These are phyloP conservation scores for Chlorops oryzae DNA, from an alignment of 1,140 invertebrate genomes.

Conservation along the genomic window DNA sequence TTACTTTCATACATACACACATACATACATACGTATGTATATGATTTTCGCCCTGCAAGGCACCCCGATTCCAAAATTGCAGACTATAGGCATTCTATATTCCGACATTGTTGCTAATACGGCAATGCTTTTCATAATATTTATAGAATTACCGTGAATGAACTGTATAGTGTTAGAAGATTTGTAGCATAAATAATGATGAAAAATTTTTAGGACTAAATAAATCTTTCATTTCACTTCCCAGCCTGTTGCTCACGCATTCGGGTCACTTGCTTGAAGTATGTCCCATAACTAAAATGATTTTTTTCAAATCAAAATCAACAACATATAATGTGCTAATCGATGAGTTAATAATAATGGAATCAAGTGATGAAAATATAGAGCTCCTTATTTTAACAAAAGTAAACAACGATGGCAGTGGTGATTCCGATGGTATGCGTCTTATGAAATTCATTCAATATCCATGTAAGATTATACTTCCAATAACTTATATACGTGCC, in stretches of 20 bases:
- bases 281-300: constrained; percentile 31
- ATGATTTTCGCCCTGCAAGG: too few species aligned
- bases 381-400: constrained; percentile 38
- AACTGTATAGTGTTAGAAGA: neutral
- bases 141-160: neutral
- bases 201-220: neutral
- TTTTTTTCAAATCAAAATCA: neutral
- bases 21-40: too few species aligned
- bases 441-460: constrained; percentile 39
- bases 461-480: constrained; percentile 27
- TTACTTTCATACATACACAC: too few species aligned
- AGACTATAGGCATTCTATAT: too few species aligned
- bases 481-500: neutral
- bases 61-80: too few species aligned
- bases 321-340: constrained; percentile 19
- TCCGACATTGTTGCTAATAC: too few species aligned
- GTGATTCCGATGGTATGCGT: constrained; percentile 17
- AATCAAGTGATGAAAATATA: constrained; percentile 34
- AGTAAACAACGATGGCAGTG: neutral
- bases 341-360: constrained; percentile 37
- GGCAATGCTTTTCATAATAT: too few species aligned
- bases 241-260: constrained; percentile 31
- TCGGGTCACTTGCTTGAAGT: constrained; percentile 37
- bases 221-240: too few species aligned
- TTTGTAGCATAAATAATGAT: neutral